Base-by-base conservation (phyloP, 2,888 invertebrate genomes). In the Pseudolycoriella hygida region DNA sequence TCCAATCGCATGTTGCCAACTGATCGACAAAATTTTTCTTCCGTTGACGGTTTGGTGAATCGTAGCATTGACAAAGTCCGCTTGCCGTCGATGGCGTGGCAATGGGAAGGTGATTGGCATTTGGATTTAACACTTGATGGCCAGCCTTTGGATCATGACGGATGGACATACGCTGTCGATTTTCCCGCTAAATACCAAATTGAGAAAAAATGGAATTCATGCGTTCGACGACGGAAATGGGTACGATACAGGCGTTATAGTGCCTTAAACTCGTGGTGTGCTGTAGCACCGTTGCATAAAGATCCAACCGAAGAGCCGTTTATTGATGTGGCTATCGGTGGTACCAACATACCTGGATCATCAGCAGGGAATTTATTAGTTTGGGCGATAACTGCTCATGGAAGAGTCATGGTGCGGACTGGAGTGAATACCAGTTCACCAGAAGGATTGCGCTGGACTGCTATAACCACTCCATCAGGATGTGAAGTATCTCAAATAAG, bases 101-200 rank as follows among this genome's bases (percentile, higher is more conserved):
- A 88, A 57, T 94, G 93, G 93, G 93, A 94, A 67, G 86, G 86
- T 3, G 88, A 89, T 53, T 93, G 93, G 92, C 80, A 83, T 54
- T 68, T 88, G 46, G 88, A 89, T 58, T 71, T 85, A 17, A 81
- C 82, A 3, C 67, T 86, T 53, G 82, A 87, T 60, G 90, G 90
- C 2, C 84, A 89, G 56, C 82, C 87, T 3, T 67, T 92, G 49
- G 86, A 86, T 56, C 83, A 87, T 60, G 86, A 90, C 69, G 90
- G 90, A 14, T 93, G 92, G 92, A 85, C 83, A 45, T 93, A 92
- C 67, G 89, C 92, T 31, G 72, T 90, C 31, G 90, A 93, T 63
- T 93, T 93, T 64, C 88, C 88, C 45, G 78, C 84, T 11, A 78
- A 79, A 38, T 92, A 80, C 67, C 73, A 79, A 25, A 71, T 79